Evolutionary conservation across 2,797 vertebrate genomes (phyloP), one percentile per base, ranked within the genome.

Genomic region (Myotis pilosus): DNA sequence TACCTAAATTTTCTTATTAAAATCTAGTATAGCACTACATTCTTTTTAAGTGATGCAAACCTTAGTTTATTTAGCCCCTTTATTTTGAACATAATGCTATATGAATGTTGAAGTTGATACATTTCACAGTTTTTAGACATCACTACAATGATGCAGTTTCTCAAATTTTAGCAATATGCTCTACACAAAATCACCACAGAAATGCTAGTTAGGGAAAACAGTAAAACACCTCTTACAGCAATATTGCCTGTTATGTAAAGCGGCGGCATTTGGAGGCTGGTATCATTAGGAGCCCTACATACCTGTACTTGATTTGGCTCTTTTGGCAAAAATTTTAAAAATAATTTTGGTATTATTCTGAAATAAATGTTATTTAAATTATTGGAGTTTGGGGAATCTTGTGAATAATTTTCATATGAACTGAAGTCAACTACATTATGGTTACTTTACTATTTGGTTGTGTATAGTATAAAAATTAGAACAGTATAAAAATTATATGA

Each of bases 1-100:
- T 99, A 98, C 98, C 98, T 99, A 98, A 98, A 98, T 99, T 98
- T 99, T 99, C 98, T 98, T 99, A 99, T 98, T 98, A 98, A 98
- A 98, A 98, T 97, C 97, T 99, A 99, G 98, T 98, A 98, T 99
- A 99, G 98, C 98, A 97, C 98, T 99, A 97, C 98, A 98, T 98
- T 98, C 98, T 98, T 98, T 98, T 98, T 98, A 98, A 98, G 97
- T 98, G 98, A 98, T 97, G 97, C 98, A 97, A 96, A 98, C 98
- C 97, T 98, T 99, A 98, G 97, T 98, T 98, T 98, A 98, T 98
- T 98, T 98, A 98, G 97, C 97, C 97, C 98, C 96, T 98, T 98
- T 97, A 97, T 98, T 99, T 98, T 97, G 95, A 98, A 98, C 98
- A 98, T 98, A 98, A 97, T 97, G 98, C 98, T 98, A 97, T 97